phyloP scores from a whole-genome alignment of 1,140 invertebrate genomes.

The Lordiphosa collinella region DNA sequence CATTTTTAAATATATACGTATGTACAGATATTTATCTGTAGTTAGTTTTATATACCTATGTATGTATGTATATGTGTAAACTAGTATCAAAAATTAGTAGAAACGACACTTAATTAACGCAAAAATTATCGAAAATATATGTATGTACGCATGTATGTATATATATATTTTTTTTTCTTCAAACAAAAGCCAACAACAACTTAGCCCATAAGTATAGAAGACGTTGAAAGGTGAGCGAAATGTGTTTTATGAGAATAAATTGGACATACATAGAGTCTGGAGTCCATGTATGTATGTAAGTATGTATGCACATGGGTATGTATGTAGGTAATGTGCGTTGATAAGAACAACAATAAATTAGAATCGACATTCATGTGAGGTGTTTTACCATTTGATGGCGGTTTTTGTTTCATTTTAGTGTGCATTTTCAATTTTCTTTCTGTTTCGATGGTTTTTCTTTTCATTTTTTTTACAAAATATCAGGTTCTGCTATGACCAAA shows the following conservation, averaged over 20 bases:
- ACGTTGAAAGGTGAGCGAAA: constrained; percentile 49
- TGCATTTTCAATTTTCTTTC: constrained; percentile 62
- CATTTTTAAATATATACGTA: constrained; percentile 58
- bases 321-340: constrained; percentile 39
- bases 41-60: too few species aligned
- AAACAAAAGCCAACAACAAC: constrained; percentile 70
- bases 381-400: constrained; percentile 68
- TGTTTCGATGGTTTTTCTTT: constrained; percentile 57
- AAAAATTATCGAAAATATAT: constrained; percentile 68
- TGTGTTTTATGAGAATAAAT: constrained; percentile 27
- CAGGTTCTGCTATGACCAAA: constrained; percentile 70
- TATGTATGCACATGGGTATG: constrained; percentile 16
- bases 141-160: constrained; percentile 36
- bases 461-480: constrained; percentile 64
- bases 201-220: constrained; percentile 61
- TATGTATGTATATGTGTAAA: constrained; percentile 61
- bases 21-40: constrained; percentile 47
- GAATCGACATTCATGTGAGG: constrained; percentile 68
- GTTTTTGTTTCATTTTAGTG: constrained; percentile 23
- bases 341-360: constrained; percentile 74
- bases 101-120: constrained; percentile 70
- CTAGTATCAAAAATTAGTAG: constrained; percentile 77
- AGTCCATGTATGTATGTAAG: neutral
- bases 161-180: constrained; percentile 21
- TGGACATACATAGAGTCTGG: constrained; percentile 7